These are phyloP conservation scores for Puma concolor DNA, from an alignment of 2,113 vertebrate genomes.

Conservation along the genomic window DNA sequence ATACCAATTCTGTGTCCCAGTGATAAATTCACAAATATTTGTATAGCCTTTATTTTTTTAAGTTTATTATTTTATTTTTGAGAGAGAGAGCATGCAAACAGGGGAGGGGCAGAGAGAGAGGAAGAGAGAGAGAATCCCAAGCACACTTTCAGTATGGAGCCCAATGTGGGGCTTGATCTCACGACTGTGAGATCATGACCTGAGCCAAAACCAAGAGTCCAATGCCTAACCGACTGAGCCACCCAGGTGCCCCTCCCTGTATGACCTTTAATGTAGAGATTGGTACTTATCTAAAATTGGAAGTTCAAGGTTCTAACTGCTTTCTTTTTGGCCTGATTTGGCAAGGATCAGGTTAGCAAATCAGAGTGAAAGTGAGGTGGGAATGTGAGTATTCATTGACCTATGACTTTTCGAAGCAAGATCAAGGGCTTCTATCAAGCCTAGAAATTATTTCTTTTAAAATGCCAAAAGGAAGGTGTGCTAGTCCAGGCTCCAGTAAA, in stretches of 20 bases:
- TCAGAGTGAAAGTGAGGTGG: not conserved
- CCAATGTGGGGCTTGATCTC: too few species aligned
- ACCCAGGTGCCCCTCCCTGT: not conserved
- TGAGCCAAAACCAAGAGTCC: too few species aligned
- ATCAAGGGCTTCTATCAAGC: not conserved
- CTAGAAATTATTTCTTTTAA: constrained; percentile 26
- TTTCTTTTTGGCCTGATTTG: constrained; percentile 32
- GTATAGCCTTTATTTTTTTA: not conserved
- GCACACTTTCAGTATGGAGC: too few species aligned
- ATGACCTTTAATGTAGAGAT: not conserved
- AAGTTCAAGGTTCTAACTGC: constrained; percentile 2
- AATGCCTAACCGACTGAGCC: too few species aligned
- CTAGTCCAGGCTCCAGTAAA: not conserved
- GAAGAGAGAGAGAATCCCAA: too few species aligned
- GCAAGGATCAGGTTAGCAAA: constrained; percentile 19
- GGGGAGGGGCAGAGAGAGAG: too few species aligned
- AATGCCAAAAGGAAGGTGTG: not conserved
- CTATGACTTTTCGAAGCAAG: constrained; percentile 11
- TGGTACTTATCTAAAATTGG: not conserved
- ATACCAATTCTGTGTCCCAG: not conserved
- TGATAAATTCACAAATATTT: constrained; percentile 30
- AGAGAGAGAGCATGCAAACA: too few species aligned
- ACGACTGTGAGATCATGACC: too few species aligned
- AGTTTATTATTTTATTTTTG: too few species aligned
- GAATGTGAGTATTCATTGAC: not conserved